These are phyloP conservation scores for Egretta garzetta DNA, from an alignment of 2,113 vertebrate species.

Conservation along the genomic window DNA sequence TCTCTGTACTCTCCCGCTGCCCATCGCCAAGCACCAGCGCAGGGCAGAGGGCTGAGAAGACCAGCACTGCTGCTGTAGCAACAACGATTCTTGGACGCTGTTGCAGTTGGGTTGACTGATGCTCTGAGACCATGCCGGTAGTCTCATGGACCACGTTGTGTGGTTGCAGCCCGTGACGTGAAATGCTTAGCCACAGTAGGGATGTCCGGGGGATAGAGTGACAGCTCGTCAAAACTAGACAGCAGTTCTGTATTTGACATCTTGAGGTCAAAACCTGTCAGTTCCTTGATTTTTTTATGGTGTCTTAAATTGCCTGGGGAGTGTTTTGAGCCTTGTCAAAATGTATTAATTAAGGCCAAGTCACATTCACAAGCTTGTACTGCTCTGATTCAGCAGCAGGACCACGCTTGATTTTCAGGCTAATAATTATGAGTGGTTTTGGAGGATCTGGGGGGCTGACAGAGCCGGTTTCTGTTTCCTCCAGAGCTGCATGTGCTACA, in stretches of 20 bases:
- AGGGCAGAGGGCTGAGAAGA: neutral
- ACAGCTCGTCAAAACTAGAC: neutral
- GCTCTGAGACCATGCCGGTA: neutral
- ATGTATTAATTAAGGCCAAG: slow-evolving; percentile 31
- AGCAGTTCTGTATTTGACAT: neutral
- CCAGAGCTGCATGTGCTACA: neutral
- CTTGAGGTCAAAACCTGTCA: slow-evolving; percentile 25
- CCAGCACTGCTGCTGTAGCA: neutral
- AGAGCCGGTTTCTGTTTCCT: neutral
- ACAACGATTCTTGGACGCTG: fast-evolving
- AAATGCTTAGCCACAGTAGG: neutral
- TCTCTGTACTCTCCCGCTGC: neutral
- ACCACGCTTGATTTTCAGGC: neutral
- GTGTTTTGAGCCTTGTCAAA: slow-evolving; percentile 48
- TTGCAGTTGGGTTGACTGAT: neutral
- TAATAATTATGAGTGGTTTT: neutral
- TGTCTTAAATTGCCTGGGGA: neutral
- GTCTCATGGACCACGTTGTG: fast-evolving
- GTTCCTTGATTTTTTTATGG: slow-evolving; percentile 10
- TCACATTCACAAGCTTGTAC: neutral
- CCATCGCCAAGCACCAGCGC: neutral
- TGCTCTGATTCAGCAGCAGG: slow-evolving; percentile 34
- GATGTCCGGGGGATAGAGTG: neutral
- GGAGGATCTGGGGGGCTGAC: neutral
- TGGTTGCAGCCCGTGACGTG: neutral